A percentile compares a stretch with the other conserved stretches of the same genome.
These are phyloP conservation scores for Drosophila neocordata DNA, from an alignment of 1,140 invertebrate species.

Conservation along the genomic window DNA sequence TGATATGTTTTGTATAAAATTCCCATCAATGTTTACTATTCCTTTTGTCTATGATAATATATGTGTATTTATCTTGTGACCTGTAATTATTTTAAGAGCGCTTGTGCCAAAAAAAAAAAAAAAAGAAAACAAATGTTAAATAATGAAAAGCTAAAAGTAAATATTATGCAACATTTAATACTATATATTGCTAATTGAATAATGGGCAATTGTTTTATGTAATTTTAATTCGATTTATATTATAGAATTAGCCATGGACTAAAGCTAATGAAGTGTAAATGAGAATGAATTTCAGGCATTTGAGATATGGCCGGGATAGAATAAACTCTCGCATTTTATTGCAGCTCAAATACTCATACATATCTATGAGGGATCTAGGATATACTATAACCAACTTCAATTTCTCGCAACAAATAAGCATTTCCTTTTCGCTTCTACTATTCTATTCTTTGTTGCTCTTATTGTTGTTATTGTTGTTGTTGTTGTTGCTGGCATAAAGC, in stretches of 20 bases:
- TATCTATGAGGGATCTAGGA: conserved; percentile 38
- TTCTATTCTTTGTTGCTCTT: conserved; percentile 23
- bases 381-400: conserved; percentile 11
- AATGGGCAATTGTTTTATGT: conserved; percentile 67
- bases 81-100: conserved; percentile 51
- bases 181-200: conserved; percentile 40
- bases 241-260: conserved; percentile 42
- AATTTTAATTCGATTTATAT: conserved; percentile 51
- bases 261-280: conserved; percentile 56
- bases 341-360: conserved; percentile 45
- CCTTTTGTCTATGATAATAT: too few species aligned
- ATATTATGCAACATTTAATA: conserved; percentile 32
- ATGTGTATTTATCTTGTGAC: conserved; percentile 18
- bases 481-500: conserved; percentile 67
- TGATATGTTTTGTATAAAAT: background rate
- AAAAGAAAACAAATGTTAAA: conserved; percentile 14
- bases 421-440: conserved; percentile 38
- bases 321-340: conserved; percentile 71
- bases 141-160: background rate
- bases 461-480: conserved; percentile 47
- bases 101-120: conserved; percentile 27
- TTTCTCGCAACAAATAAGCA: conserved; percentile 64
- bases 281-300: conserved; percentile 45
- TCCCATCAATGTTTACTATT: background rate
- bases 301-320: conserved; percentile 27